phyloP scores from a whole-genome alignment of 2,888 invertebrate genomes.

The Anthrax anthrax region DNA sequence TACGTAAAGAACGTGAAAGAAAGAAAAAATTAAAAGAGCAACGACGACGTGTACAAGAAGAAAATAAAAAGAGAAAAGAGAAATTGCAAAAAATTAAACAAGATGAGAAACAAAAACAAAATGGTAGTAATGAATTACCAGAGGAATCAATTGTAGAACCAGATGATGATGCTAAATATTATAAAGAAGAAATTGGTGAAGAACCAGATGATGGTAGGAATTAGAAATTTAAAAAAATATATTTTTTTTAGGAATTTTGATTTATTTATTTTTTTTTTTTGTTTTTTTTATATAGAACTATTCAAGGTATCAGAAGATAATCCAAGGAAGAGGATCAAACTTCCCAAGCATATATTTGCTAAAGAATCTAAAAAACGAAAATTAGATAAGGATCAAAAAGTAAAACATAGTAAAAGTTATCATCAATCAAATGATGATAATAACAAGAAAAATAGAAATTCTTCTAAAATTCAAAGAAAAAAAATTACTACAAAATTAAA shows the following conservation, averaged over 20 bases:
- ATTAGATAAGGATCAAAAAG: conserved; percentile 9
- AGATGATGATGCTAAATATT: conserved; percentile 71
- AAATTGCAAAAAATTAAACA: conserved; percentile 38
- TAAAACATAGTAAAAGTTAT: no score
- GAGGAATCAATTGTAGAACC: conserved; percentile 31
- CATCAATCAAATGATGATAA: no score
- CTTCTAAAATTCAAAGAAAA: no score
- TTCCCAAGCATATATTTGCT: conserved; percentile 18
- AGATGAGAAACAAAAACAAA: conserved; percentile 22
- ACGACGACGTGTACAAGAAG: conserved; percentile 59
- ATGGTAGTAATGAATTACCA: conserved; percentile 41
- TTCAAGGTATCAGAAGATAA: conserved; percentile 19
- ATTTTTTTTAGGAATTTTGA: not conserved
- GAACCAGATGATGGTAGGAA: conserved; percentile 66
- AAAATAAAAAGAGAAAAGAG: conserved; percentile 55
- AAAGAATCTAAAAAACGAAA: conserved; percentile 18
- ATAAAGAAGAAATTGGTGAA: conserved; percentile 72
- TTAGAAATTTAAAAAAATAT: no score
- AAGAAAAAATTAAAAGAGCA: conserved; percentile 67
- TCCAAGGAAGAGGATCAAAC: conserved; percentile 19
- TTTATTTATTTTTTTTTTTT: not conserved
- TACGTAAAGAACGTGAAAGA: conserved; percentile 42
- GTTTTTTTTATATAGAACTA: conserved; percentile 18
- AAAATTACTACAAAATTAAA: no score
- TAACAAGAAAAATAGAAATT: no score